Conservation (phyloP, 2,888 invertebrate species). For the Cheilosia soror region DNA sequence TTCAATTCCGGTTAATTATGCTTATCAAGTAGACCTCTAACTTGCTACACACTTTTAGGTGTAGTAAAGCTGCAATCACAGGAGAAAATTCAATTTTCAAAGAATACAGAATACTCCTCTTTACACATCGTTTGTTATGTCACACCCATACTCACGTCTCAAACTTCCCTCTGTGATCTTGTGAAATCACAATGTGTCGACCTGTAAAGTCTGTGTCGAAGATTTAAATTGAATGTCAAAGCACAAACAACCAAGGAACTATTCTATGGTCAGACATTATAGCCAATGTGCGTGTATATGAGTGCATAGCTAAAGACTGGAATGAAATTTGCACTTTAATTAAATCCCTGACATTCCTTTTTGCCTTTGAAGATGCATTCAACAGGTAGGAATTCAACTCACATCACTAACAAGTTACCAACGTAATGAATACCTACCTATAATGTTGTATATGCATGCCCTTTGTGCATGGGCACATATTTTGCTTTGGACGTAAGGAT, state of each 20-base stretch:
- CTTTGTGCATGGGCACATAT: no score
- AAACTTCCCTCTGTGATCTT: conserved; percentile 2
- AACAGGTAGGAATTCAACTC: no score
- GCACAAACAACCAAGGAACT: background rate
- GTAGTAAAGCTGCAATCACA: background rate
- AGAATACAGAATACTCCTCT: background rate
- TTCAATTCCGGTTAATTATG: no score
- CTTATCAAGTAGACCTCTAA: background rate
- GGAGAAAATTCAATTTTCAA: no score
- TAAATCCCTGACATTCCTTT: background rate
- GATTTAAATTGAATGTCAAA: conserved; percentile 23
- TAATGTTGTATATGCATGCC: no score
- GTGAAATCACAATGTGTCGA: background rate
- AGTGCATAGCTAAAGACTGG: background rate
- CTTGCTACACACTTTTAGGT: background rate
- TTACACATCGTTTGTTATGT: conserved; percentile 1
- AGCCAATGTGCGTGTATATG: background rate
- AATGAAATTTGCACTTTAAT: conserved; percentile 17
- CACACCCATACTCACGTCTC: background rate
- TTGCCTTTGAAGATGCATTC: conserved; percentile 1
- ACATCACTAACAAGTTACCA: no score
- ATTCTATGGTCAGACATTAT: background rate
- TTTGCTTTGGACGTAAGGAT: no score
- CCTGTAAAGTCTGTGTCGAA: background rate
- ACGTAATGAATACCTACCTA: no score